Evolutionary conservation across 1,140 invertebrate genomes (phyloP).

Genomic region (Drosophila kurseongensis): DNA sequence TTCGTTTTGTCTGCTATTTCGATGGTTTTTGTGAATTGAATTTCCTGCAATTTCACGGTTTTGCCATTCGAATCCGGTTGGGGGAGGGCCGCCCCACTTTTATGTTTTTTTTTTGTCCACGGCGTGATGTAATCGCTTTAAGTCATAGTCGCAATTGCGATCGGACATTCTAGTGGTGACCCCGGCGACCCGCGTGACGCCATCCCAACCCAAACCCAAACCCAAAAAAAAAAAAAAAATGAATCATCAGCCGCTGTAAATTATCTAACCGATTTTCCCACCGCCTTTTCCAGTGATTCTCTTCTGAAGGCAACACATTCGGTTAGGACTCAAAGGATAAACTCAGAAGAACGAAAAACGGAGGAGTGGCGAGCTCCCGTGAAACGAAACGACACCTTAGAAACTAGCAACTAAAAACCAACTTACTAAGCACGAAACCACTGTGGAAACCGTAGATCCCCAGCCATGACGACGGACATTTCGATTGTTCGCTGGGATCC

Average conservation of each 20-base stretch:
- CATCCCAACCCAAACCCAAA: constrained; percentile 19
- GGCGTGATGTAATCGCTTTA: constrained; percentile 75
- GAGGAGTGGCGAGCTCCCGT: constrained; percentile 32
- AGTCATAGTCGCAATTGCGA: constrained; percentile 65
- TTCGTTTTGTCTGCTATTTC: constrained; percentile 32
- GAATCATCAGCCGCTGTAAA: constrained; percentile 25
- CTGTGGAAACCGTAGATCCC: constrained; percentile 55
- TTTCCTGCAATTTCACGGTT: constrained; percentile 74
- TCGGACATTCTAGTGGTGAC: constrained; percentile 58
- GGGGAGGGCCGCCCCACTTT: constrained; percentile 27
- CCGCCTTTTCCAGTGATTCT: constrained; percentile 47
- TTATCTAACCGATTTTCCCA: constrained; percentile 34
- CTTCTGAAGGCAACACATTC: constrained; percentile 39
- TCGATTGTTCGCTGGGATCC: constrained; percentile 97
- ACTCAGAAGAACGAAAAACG: constrained; percentile 1
- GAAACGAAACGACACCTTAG: constrained; percentile 11
- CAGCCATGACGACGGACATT: constrained; percentile 97
- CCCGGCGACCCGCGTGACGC: constrained; percentile 66
- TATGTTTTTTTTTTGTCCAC: constrained; percentile 10
- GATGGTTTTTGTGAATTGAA: constrained; percentile 70
- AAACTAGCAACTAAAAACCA: constrained; percentile 7
- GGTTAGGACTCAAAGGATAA: constrained; percentile 36
- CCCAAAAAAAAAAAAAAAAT: background rate
- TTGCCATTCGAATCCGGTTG: constrained; percentile 36
- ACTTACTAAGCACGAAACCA: constrained; percentile 24